phyloP scores from a whole-genome alignment of 2,888 invertebrate genomes.

The Cosmorhoe ocellata region DNA sequence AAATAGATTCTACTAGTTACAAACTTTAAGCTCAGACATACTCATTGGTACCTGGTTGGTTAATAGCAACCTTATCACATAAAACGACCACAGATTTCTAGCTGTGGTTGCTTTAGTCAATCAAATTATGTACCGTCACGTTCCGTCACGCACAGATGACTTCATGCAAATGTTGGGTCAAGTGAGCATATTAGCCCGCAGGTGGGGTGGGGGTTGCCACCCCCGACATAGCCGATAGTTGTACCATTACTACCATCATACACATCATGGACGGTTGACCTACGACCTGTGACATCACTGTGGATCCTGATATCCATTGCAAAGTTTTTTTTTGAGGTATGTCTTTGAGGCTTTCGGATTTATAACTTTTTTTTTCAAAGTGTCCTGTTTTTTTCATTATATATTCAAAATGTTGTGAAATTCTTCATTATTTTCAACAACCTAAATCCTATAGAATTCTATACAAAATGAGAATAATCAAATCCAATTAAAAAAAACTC shows the following conservation, averaged over 20 bases:
- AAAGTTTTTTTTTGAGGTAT: slow-evolving; percentile 19
- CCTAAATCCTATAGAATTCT: no score
- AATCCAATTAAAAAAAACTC: no score
- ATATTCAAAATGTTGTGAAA: no score
- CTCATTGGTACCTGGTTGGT: no score
- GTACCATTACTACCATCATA: slow-evolving; percentile 67
- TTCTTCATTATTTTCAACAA: no score
- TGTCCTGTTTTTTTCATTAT: neutral
- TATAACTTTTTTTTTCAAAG: neutral
- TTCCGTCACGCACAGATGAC: slow-evolving; percentile 67
- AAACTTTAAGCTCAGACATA: no score
- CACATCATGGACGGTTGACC: slow-evolving; percentile 63
- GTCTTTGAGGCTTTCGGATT: slow-evolving; percentile 7
- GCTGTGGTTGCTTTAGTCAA: slow-evolving; percentile 27
- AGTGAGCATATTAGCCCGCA: slow-evolving; percentile 67
- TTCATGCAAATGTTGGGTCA: slow-evolving; percentile 68
- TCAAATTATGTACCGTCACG: slow-evolving; percentile 19
- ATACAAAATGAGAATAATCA: no score
- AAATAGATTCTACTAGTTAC: no score
- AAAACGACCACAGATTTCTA: slow-evolving; percentile 1
- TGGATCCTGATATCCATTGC: slow-evolving; percentile 49
- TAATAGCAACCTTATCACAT: neutral
- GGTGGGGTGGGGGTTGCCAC: slow-evolving; percentile 67
- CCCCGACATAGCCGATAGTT: slow-evolving; percentile 48
- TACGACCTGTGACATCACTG: slow-evolving; percentile 45